phyloP scores from a whole-genome alignment of 2,113 vertebrate genomes.

The Sterna hirundo region DNA sequence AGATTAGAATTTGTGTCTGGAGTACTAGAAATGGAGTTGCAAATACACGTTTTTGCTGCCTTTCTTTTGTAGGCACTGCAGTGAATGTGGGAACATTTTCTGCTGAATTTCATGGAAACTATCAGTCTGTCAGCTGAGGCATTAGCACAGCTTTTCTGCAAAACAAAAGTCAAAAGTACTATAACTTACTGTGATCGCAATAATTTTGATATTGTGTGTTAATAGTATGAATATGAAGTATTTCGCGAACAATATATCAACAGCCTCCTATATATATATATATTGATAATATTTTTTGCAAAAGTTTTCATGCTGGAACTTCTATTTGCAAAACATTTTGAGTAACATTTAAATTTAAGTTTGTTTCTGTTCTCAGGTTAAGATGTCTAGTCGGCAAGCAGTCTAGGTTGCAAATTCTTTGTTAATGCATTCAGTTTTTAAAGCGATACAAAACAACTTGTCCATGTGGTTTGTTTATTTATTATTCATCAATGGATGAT shows the following conservation, averaged over 20 bases:
- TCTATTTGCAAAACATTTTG: background rate
- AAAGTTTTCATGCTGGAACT: background rate
- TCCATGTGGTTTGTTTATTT: background rate
- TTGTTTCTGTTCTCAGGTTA: background rate
- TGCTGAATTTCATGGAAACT: background rate
- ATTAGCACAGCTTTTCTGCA: background rate
- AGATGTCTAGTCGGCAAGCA: background rate
- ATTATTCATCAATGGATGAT: background rate
- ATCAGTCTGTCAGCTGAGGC: background rate
- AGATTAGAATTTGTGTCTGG: background rate
- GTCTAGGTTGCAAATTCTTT: background rate
- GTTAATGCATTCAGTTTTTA: background rate
- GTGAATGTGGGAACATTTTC: background rate
- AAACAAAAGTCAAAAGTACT: background rate
- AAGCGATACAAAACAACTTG: background rate
- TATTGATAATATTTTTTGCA: background rate
- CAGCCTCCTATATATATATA: background rate
- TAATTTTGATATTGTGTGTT: background rate
- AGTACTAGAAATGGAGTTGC: background rate
- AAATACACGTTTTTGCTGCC: background rate
- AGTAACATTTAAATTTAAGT: background rate
- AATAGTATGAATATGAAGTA: background rate
- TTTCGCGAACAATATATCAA: background rate
- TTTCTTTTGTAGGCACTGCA: background rate
- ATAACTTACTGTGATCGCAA: background rate